Percentiles rank a stretch among this genome's conserved stretches.
phyloP scores from a whole-genome alignment of 2,797 vertebrate species.

The Hypotaenidia okinawae region DNA sequence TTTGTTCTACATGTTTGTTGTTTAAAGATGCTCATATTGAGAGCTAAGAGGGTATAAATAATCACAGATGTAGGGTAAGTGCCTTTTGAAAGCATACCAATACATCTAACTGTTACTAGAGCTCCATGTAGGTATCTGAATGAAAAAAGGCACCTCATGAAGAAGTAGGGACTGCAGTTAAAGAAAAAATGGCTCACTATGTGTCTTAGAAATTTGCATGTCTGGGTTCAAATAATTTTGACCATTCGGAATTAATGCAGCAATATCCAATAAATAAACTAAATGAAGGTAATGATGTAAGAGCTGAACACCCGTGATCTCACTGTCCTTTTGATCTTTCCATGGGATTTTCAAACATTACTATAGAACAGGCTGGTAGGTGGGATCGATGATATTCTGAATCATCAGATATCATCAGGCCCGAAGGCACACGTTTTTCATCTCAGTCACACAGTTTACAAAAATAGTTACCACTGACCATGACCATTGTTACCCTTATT shows the following conservation, averaged over 20 bases:
- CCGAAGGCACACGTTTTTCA: neutral
- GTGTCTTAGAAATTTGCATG: neutral
- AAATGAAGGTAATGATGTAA: neutral
- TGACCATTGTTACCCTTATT: neutral
- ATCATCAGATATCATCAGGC: too few relatives aligned
- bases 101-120: neutral
- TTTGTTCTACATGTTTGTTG: neutral
- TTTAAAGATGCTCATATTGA: neutral
- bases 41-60: neutral
- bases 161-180: neutral
- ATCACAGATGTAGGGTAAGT: neutral
- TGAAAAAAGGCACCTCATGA: neutral
- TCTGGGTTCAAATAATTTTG: neutral
- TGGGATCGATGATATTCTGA: neutral
- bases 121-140: neutral
- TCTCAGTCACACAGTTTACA: neutral
- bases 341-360: neutral
- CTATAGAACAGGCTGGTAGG: neutral
- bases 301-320: neutral
- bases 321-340: neutral
- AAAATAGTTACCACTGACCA: neutral
- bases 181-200: neutral
- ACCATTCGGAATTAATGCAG: neutral
- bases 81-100: neutral
- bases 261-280: neutral